Evolutionary conservation across 2,113 vertebrate species (phyloP), one percentile per base, ranked within the genome.

Genomic region (Panurus biarmicus): DNA sequence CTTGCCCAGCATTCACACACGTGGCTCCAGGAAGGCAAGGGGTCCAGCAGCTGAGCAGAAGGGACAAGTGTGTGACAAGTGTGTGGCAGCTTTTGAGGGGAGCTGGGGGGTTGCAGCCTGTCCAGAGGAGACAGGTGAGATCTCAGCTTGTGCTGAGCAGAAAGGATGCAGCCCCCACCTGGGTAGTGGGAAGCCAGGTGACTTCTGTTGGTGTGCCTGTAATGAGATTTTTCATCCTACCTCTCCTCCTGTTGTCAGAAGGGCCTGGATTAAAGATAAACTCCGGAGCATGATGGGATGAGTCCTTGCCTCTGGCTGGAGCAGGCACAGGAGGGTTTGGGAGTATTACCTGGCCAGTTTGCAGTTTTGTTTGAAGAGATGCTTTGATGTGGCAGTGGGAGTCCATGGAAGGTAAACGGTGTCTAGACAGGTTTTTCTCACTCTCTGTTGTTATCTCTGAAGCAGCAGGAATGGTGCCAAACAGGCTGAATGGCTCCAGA

Each of bases 341-440:
- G 50, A 35, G 69, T 29, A 19, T 87, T 84, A 33, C 89, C 22
- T 57, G 60, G 29, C 65, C 62, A 56, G 44, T 82, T 54, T 42
- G 84, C 64, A 26, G 42, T 54, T 71, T 79, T 31, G 78, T 70
- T 88, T 82, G 77, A 71, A 56, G 73, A 16, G 71, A 9, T 36
- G 80, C 83, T 96, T 96, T 95, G 91, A 95, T 84, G 87, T 92
- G 85, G 80, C 80, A 64, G 0, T 36, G 42, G 70, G 69, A 94
- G 70, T 29, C 76, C 19, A 2, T 36, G 69, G 71, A 83, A 67
- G 87, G 66, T 77, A 65, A 86, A 53, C 0, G 53, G 44, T 61
- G 82, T 85, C 93, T 94, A 91, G 94, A 82, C 81, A 62, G 87
- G 89, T 77, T 93, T 79, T 90, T 74, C 94, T 92, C 62, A 56